phyloP scores from a whole-genome alignment of 2,797 vertebrate genomes.

The Acanthiza pusilla region DNA sequence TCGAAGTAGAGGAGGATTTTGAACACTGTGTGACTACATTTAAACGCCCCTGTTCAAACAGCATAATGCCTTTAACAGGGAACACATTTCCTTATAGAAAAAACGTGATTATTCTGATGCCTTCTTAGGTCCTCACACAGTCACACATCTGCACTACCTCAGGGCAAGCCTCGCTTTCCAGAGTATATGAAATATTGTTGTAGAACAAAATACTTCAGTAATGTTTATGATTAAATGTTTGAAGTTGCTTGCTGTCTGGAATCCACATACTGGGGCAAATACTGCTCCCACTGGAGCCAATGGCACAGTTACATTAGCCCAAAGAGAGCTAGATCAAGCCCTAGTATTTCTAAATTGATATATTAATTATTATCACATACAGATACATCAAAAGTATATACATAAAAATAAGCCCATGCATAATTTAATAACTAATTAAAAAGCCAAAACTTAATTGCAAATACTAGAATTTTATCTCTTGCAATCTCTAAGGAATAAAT shows the following conservation, averaged over 20 bases:
- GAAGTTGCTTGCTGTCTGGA: neutral
- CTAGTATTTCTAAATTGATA: neutral
- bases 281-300: neutral
- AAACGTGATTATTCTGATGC: neutral
- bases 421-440: conserved; percentile 52
- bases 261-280: neutral
- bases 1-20: neutral
- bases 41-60: neutral
- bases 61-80: neutral
- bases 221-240: neutral
- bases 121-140: neutral
- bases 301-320: neutral
- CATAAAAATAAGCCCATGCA: conserved; percentile 30
- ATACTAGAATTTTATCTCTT: neutral
- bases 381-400: conserved; percentile 25
- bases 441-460: conserved; percentile 8
- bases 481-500: neutral
- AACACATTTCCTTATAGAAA: neutral
- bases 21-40: neutral
- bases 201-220: neutral
- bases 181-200: neutral
- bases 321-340: neutral
- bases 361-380: neutral
- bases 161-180: neutral
- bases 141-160: neutral